Evolutionary conservation across 2,797 vertebrate genomes (phyloP).

Genomic region (Anguilla anguilla): DNA sequence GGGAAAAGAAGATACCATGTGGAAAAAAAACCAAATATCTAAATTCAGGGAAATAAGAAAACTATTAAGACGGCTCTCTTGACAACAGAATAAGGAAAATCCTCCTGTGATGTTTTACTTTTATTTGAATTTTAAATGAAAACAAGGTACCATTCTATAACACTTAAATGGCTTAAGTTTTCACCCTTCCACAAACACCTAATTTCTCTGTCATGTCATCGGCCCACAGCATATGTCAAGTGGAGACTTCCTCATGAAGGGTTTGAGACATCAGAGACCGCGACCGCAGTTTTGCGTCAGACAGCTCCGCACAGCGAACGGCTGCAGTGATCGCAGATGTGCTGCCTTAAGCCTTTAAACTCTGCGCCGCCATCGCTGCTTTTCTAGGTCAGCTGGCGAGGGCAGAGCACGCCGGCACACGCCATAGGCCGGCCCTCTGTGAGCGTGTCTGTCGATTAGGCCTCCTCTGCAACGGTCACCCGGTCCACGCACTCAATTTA

Average conservation of each 20-base stretch:
- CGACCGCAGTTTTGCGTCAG: not conserved
- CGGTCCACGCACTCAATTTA: not conserved
- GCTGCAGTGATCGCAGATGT: not conserved
- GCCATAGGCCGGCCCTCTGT: not conserved
- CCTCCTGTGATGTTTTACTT: too few relatives aligned
- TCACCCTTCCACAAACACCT: not conserved
- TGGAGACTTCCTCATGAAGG: constrained; percentile 18
- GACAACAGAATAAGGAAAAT: not conserved
- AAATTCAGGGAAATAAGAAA: too few relatives aligned
- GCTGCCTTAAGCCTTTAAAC: constrained; percentile 19
- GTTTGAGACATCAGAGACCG: not conserved
- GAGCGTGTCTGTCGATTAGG: constrained; percentile 9
- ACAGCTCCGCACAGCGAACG: not conserved
- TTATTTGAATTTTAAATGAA: too few relatives aligned
- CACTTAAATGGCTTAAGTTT: not conserved
- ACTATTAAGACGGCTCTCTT: too few relatives aligned
- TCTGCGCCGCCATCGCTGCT: constrained; percentile 5
- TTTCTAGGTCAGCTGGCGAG: constrained; percentile 44
- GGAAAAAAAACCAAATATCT: not conserved
- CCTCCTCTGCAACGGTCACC: not conserved
- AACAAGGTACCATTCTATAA: not conserved
- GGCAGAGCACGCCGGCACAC: not conserved
- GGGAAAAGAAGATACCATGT: too few relatives aligned
- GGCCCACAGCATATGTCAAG: not conserved
- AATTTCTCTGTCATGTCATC: not conserved